Percentiles rank a stretch among this genome's conserved stretches.
These are phyloP conservation scores for Diachasmimorpha longicaudata DNA, from an alignment of 1,140 invertebrate genomes.

Conservation along the genomic window DNA sequence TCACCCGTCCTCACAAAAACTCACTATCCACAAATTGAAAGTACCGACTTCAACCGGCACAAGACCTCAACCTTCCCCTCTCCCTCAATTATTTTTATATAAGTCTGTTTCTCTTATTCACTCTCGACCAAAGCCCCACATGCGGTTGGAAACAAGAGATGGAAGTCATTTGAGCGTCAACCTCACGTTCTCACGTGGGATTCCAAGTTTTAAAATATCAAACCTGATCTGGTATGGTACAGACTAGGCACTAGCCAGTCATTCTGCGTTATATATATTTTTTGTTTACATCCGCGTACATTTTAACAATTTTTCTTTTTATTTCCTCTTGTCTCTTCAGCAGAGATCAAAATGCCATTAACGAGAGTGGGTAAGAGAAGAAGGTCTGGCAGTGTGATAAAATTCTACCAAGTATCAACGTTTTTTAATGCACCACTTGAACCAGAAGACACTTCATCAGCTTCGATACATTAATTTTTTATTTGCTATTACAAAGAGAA, in stretches of 20 bases:
- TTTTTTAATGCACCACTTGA: neutral
- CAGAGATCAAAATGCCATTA: neutral
- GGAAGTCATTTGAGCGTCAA: slow-evolving; percentile 17
- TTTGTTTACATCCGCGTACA: neutral
- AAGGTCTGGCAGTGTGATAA: neutral
- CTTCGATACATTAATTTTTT: neutral
- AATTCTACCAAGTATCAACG: neutral
- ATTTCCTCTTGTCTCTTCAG: neutral
- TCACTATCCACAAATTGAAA: slow-evolving; percentile 56
- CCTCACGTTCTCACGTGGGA: slow-evolving; percentile 29
- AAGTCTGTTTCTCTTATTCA: slow-evolving; percentile 11
- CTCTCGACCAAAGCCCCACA: slow-evolving; percentile 6
- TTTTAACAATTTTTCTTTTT: neutral
- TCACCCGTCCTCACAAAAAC: slow-evolving; percentile 39
- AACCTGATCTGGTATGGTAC: slow-evolving; percentile 23
- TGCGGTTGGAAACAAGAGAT: slow-evolving; percentile 14
- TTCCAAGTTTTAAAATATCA: slow-evolving; percentile 21
- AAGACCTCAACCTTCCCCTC: slow-evolving; percentile 22
- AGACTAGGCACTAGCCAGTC: slow-evolving; percentile 7
- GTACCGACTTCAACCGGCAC: slow-evolving; percentile 42
- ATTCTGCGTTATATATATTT: neutral
- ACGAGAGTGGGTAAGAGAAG: neutral
- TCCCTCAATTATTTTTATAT: slow-evolving; percentile 5
- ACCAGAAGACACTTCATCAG: neutral
- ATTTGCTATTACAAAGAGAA: neutral